These are phyloP conservation scores for Lamprotornis superbus DNA, from an alignment of 2,113 vertebrate genomes.

Conservation along the genomic window DNA sequence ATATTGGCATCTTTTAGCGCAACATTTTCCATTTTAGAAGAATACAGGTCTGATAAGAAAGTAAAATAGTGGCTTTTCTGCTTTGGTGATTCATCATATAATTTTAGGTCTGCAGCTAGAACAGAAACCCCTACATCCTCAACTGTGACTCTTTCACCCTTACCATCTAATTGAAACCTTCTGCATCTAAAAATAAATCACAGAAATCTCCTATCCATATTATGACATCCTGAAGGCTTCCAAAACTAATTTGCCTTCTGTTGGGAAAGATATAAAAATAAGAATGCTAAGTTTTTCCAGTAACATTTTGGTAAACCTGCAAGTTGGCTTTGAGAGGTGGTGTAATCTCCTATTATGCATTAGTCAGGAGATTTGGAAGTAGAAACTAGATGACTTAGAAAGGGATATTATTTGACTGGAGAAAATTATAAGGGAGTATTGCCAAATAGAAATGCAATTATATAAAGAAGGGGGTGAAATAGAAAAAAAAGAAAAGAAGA, in stretches of 20 bases:
- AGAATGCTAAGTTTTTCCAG: slow-evolving; percentile 5
- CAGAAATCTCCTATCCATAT: not conserved
- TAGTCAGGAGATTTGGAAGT: not conserved
- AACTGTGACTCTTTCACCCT: not conserved
- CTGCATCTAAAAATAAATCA: slow-evolving; percentile 39
- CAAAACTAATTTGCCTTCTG: not conserved
- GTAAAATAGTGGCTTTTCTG: not conserved
- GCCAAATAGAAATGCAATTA: not conserved
- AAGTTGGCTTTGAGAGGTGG: not conserved
- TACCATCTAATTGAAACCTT: slow-evolving; percentile 28
- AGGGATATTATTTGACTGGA: not conserved
- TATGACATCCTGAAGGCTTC: not conserved
- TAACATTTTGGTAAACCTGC: slow-evolving; percentile 2
- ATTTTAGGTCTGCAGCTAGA: not conserved
- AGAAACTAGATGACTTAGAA: slow-evolving; percentile 14
- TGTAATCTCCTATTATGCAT: slow-evolving; percentile 1
- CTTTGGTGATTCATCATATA: not conserved
- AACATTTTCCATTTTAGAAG: not conserved
- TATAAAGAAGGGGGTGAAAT: not conserved
- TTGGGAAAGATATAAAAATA: slow-evolving; percentile 16
- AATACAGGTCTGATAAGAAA: not conserved
- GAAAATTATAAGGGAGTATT: not conserved
- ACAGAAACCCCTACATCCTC: not conserved
- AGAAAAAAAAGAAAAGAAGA: not conserved
- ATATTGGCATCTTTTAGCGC: not conserved